Base-by-base conservation (phyloP, 2,797 vertebrate genomes). In the Myotis planiceps region DNA sequence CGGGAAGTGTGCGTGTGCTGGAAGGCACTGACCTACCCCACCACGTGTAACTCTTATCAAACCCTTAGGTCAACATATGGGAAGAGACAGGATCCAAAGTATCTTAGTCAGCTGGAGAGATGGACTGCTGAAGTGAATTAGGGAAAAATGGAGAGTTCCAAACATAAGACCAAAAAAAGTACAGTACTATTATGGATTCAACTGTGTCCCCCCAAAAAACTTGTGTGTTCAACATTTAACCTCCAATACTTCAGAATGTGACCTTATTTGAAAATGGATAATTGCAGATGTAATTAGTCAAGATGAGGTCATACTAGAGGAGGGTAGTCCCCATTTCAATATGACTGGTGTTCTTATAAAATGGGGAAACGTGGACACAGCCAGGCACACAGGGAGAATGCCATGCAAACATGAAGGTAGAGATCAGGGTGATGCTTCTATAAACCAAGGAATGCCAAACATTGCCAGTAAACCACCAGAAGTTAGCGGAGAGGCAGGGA, bases 231-330 rank as follows among this genome's bases (percentile, higher is more conserved):
- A 92, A 60, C 8, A 84, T 72, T 76, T 42, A 76, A 71, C 4
- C 42, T 12, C 53, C 9, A 29, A 27, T 4, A 81, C 49, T 18
- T 78, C 45, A 23, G 23, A 66, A 65, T 4, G 7, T 32, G 6
- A 53, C 21, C 34, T 92, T 47, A 63, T 79, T 94, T 85, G 86
- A 76, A 94, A 93, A 95, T 7, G 18, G 45, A 66, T 80, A 29
- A 2, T 10, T 86, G 47, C 3, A 63, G 66, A 29, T 32, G 4
- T 51, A 42, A 65, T 49, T 21, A 78, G 45, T 55, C 47, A 80
- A 91, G 39, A 85, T 68, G 39, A 74, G 42, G 86, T 60, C 74
- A 75, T 21, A 42, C 18, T 63, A 5, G 42, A 74, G 29, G 27
- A 86, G 19, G 27, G 5, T 47, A n/a, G n/a, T 68, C 5, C 55